Conservation (phyloP, 2,113 vertebrate genomes). For the Isichthys henryi region DNA sequence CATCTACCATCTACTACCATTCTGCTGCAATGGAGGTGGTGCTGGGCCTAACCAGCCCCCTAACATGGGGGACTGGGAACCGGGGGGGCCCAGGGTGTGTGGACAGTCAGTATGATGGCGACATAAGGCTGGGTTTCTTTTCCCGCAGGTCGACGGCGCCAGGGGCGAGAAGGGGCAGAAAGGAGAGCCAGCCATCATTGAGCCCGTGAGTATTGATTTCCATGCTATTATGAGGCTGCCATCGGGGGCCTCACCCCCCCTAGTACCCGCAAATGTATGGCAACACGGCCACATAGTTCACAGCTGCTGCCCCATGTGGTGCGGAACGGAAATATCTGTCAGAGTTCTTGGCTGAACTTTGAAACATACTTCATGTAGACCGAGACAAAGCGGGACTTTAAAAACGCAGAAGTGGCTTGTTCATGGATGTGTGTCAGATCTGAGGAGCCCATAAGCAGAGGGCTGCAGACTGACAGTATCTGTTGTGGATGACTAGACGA, state of each 20-base stretch:
- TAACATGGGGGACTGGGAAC: not conserved
- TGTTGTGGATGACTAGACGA: not conserved
- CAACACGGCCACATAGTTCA: constrained; percentile 1
- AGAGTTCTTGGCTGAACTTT: not conserved
- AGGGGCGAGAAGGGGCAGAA: constrained; percentile 88
- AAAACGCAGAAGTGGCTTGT: not conserved
- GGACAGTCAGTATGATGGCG: not conserved
- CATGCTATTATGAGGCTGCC: not conserved
- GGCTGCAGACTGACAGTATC: not conserved
- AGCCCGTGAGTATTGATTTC: constrained; percentile 62
- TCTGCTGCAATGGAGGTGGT: not conserved
- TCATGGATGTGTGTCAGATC: too few relatives aligned
- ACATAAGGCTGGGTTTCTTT: not conserved
- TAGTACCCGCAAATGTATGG: not conserved
- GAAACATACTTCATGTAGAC: not conserved
- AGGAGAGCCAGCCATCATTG: constrained; percentile 79
- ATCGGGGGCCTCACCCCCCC: not conserved
- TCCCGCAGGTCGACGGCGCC: constrained; percentile 49
- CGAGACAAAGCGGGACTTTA: not conserved
- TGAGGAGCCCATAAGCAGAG: too few relatives aligned
- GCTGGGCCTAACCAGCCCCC: not conserved
- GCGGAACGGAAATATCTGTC: not conserved
- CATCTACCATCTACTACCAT: not conserved
- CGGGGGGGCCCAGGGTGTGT: not conserved
- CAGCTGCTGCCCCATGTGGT: not conserved